A percentile compares a stretch with the other conserved stretches of the same genome.
These are phyloP conservation scores for Eulacestoma nigropectus DNA, from an alignment of 2,113 vertebrate genomes.

Conservation along the genomic window DNA sequence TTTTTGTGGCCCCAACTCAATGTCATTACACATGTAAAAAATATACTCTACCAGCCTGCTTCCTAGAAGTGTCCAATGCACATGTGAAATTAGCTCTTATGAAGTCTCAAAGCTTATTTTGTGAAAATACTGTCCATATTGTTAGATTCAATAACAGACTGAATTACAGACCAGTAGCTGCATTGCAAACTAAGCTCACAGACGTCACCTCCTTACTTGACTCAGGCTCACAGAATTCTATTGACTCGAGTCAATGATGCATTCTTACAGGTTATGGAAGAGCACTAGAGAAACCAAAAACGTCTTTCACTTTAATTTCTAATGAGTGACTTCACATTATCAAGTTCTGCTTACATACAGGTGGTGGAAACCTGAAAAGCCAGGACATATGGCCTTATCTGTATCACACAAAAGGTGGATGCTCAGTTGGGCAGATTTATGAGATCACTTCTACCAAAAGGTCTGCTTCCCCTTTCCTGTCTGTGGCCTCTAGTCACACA, in stretches of 20 bases:
- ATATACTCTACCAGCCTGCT: not conserved
- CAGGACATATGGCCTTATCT: not conserved
- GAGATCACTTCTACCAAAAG: not conserved
- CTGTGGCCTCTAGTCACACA: not conserved
- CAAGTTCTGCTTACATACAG: not conserved
- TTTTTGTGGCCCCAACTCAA: not conserved
- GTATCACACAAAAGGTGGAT: not conserved
- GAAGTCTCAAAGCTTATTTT: not conserved
- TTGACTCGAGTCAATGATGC: not conserved
- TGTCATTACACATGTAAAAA: not conserved
- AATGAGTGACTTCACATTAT: not conserved
- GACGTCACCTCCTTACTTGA: not conserved
- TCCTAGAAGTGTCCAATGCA: not conserved
- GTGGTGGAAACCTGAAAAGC: not conserved
- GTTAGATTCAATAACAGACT: not conserved
- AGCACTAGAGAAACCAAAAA: not conserved
- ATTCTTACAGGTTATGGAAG: not conserved
- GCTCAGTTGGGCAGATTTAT: not conserved
- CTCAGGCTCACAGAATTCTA: not conserved
- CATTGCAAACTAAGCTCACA: not conserved
- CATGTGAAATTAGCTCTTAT: not conserved
- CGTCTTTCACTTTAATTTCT: not conserved
- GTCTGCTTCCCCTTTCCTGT: not conserved
- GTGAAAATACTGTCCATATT: not conserved
- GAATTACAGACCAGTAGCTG: not conserved